Base-by-base conservation (phyloP, 2,888 invertebrate genomes). In the Eristalinus sepulchralis region DNA sequence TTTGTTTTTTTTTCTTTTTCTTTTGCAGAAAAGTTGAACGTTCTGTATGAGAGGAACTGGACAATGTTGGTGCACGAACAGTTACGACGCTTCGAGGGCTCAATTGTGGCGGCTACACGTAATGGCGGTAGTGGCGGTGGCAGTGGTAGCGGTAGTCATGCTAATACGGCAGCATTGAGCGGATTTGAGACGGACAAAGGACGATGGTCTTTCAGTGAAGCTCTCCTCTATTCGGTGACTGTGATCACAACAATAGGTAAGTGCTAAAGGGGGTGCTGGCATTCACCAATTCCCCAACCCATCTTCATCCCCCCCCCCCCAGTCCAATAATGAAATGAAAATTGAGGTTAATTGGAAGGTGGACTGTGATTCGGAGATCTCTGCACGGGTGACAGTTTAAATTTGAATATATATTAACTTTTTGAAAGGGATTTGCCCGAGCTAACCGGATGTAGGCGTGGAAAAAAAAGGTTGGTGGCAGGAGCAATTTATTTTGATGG, bases 171-270 rank as follows among this genome's bases (percentile, higher is more conserved):
- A 80, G 81, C 47, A 39, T 22, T 63, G 0, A 90, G 92, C 0
- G 93, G 93, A 76, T 90, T 93, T 27, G 91, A 92, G 10, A 77
- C 89, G 76, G 83, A 90, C 63, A 89, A 89, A 88, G 88, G 89
- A 88, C 91, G 90, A 91, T 97, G 97, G 97, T 96, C 96, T 0
- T 97, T 97, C 92, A 96, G 96, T 31, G 96, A 97, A 88, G 96
- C 97, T 2, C 92, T 97, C 24, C 94, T 97, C 64, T 97, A 97
- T 92, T 97, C 97, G 89, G 95, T 97, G 90, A 97, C 97, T 57
- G 95, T 97, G 89, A 96, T 97, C 91, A 97, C 97, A 88, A 97
- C 97, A 71, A 97, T 97, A 91, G 97, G 97, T 97, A 92, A 94
- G 95, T 91, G 68, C 34, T 24, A 57, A 57, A 55, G 13, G n/a